Percentiles rank a stretch among this genome's conserved stretches.
Conservation (phyloP, 2,113 vertebrate species). For the Aegithalos caudatus region DNA sequence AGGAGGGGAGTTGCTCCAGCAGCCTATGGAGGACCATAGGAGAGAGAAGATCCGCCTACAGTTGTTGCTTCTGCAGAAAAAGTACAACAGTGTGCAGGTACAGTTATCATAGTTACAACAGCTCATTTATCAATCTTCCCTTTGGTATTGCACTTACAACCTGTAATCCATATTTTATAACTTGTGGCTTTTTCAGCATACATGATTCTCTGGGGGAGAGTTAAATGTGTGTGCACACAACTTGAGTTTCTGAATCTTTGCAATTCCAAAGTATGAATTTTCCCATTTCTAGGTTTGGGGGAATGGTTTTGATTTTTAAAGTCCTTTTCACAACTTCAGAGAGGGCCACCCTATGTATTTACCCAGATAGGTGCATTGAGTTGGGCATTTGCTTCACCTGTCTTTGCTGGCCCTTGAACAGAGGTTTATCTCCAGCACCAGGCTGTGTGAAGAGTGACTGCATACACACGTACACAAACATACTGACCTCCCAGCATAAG, state of each 20-base stretch:
- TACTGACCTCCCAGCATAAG: not conserved
- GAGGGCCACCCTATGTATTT: not conserved
- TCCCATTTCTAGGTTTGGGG: not conserved
- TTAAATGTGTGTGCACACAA: accelerated
- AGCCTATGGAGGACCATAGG: conserved; percentile 78
- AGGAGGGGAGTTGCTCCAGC: conserved; percentile 85
- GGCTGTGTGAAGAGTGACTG: not conserved
- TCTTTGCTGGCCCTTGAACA: not conserved
- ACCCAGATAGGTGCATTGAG: not conserved
- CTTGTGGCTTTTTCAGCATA: accelerated
- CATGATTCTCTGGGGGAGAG: not conserved
- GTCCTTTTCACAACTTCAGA: not conserved
- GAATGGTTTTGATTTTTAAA: not conserved
- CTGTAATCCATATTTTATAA: not conserved
- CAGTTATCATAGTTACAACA: not conserved
- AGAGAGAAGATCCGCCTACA: conserved; percentile 83
- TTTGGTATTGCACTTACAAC: not conserved
- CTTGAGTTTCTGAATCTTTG: not conserved
- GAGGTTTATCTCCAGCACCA: not conserved
- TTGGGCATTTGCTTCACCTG: not conserved
- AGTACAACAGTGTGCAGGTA: conserved; percentile 82
- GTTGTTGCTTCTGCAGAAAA: conserved; percentile 83
- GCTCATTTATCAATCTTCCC: not conserved
- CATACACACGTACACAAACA: not conserved
- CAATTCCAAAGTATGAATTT: not conserved